Percentiles rank a stretch among this genome's conserved stretches.
These are phyloP conservation scores for Torymus tubicola DNA, from an alignment of 2,888 invertebrate species.

Conservation along the genomic window DNA sequence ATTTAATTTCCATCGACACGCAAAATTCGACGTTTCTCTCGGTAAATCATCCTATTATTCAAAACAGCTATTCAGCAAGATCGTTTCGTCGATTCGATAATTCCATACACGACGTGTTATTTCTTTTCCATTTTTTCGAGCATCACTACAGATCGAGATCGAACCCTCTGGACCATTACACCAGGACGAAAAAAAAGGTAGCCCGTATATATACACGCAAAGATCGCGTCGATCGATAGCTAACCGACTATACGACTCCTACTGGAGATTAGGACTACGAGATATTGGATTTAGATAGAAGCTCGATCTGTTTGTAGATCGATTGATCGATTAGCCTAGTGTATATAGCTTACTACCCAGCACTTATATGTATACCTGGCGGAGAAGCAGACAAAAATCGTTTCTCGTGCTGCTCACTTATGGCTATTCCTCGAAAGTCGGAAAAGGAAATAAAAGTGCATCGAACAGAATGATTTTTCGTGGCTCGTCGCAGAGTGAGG, in stretches of 20 bases:
- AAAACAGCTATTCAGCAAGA: constrained; percentile 12
- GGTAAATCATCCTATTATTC: constrained; percentile 5
- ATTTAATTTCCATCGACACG: too few relatives aligned
- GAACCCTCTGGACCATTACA: too few relatives aligned
- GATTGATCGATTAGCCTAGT: constrained; percentile 59
- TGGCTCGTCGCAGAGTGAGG: constrained; percentile 3
- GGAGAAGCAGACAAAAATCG: neutral
- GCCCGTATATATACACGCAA: constrained; percentile 18
- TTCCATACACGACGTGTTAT: neutral
- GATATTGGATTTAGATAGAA: constrained; percentile 74
- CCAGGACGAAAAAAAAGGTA: constrained; percentile 16
- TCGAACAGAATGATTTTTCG: constrained; percentile 33
- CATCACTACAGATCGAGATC: constrained; percentile 5
- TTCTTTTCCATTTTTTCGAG: constrained; percentile 31
- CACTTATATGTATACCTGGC: neutral
- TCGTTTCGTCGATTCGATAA: constrained; percentile 7
- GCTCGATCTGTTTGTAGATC: constrained; percentile 64
- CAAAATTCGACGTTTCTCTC: too few relatives aligned
- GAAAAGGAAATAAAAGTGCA: constrained; percentile 48
- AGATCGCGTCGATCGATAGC: constrained; percentile 63
- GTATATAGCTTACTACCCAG: neutral
- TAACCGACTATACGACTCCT: constrained; percentile 62
- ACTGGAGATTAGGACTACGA: constrained; percentile 65
- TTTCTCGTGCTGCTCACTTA: constrained; percentile 25
- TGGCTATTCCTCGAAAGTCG: neutral